Evolutionary conservation across 2,113 vertebrate species (phyloP).

Genomic region (Coptodon bakossiorum): DNA sequence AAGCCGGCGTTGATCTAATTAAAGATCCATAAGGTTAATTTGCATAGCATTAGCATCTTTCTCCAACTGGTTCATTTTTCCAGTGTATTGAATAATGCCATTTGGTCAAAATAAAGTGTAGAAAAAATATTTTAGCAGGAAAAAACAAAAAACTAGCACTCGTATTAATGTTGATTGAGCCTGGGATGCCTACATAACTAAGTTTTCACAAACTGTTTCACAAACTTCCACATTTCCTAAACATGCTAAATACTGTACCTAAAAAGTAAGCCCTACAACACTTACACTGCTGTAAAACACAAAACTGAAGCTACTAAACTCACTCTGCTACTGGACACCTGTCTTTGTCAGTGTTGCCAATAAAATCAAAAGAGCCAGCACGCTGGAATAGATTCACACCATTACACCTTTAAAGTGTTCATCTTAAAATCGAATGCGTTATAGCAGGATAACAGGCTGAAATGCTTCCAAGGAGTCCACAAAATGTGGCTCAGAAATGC

Average conservation of each 20-base stretch:
- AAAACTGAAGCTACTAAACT: background rate
- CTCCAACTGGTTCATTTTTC: background rate
- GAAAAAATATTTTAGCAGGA: background rate
- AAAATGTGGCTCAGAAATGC: background rate
- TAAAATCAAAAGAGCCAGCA: background rate
- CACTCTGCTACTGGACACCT: background rate
- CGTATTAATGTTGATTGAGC: background rate
- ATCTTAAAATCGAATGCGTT: background rate
- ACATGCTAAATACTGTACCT: background rate
- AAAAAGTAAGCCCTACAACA: background rate
- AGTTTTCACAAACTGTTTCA: background rate
- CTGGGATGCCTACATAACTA: background rate
- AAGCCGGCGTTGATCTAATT: background rate
- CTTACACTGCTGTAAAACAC: background rate
- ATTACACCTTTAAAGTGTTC: background rate
- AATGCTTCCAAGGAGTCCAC: background rate
- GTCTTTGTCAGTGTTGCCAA: background rate
- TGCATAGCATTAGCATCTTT: background rate
- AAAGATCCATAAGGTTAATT: background rate
- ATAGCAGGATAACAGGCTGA: background rate
- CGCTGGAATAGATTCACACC: conserved; percentile 13
- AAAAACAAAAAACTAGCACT: background rate
- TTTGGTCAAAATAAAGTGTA: background rate
- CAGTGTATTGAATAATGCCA: background rate
- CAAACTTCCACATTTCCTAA: background rate